A percentile compares a stretch with the other conserved stretches of the same genome.
Conservation (phyloP, 2,888 invertebrate species). For the Trachelus stipa region DNA sequence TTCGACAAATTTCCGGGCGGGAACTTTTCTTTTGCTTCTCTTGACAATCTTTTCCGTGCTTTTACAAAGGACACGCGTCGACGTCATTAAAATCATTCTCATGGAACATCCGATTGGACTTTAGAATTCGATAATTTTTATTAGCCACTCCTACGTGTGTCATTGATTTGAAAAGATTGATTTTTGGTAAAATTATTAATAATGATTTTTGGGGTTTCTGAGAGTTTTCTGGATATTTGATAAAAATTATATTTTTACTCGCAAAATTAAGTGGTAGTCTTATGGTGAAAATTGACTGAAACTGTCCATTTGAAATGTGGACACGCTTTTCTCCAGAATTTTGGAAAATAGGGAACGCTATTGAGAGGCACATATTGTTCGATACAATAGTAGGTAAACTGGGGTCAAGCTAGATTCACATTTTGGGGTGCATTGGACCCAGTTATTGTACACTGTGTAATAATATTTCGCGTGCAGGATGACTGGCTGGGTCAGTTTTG, state of each 20-base stretch:
- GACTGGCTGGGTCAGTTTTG: conserved; percentile 39
- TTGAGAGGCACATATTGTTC: conserved; percentile 33
- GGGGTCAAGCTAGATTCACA: conserved; percentile 46
- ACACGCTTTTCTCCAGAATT: conserved; percentile 21
- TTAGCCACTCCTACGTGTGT: too few species aligned
- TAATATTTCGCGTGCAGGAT: conserved; percentile 49
- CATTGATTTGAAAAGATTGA: too few species aligned
- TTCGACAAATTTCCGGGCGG: conserved; percentile 55
- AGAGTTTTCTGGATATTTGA: too few species aligned
- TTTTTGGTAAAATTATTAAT: too few species aligned
- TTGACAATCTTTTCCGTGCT: too few species aligned
- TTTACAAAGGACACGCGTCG: too few species aligned
- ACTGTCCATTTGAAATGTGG: conserved; percentile 26
- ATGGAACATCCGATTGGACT: too few species aligned
- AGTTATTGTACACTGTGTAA: conserved; percentile 53
- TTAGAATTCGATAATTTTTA: too few species aligned
- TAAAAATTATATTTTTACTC: too few species aligned
- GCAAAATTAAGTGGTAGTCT: too few species aligned
- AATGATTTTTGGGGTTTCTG: too few species aligned
- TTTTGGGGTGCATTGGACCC: conserved; percentile 44
- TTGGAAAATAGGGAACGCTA: neutral
- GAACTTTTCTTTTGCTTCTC: conserved; percentile 31
- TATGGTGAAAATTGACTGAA: conserved; percentile 24
- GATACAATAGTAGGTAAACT: conserved; percentile 35
- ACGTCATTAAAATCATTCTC: too few species aligned